A percentile compares a stretch with the other conserved stretches of the same genome.
phyloP scores from a whole-genome alignment of 2,113 vertebrate species.

The Corvus moneduloides region DNA sequence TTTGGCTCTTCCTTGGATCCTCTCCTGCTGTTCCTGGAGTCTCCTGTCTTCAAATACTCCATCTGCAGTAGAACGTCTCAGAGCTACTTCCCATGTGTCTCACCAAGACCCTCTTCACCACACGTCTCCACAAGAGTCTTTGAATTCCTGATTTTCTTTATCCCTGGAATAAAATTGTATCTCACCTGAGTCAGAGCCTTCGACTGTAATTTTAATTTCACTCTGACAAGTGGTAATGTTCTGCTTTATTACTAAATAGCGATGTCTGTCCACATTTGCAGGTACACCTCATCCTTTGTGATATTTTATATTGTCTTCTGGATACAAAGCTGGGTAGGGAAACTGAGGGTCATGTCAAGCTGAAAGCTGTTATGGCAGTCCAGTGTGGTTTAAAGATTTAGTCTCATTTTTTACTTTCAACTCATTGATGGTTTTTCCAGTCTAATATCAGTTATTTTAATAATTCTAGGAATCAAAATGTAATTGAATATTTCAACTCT shows the following conservation, averaged over 20 bases:
- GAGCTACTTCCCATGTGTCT: background rate
- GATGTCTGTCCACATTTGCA: background rate
- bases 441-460: background rate
- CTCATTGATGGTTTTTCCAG: background rate
- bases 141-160: background rate
- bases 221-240: background rate
- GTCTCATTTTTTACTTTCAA: background rate
- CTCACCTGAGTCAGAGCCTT: background rate
- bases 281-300: background rate
- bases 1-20: background rate
- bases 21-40: fast-evolving
- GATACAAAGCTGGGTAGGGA: background rate
- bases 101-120: background rate
- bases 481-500: background rate
- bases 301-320: background rate
- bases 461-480: background rate
- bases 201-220: background rate
- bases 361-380: background rate
- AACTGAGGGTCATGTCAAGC: background rate
- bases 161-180: background rate
- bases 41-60: background rate
- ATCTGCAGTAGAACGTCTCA: background rate
- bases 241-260: background rate
- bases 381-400: background rate
- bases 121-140: background rate